Evolutionary conservation across 2,888 invertebrate species (phyloP).

Genomic region (Phyllotreta cruciferae): DNA sequence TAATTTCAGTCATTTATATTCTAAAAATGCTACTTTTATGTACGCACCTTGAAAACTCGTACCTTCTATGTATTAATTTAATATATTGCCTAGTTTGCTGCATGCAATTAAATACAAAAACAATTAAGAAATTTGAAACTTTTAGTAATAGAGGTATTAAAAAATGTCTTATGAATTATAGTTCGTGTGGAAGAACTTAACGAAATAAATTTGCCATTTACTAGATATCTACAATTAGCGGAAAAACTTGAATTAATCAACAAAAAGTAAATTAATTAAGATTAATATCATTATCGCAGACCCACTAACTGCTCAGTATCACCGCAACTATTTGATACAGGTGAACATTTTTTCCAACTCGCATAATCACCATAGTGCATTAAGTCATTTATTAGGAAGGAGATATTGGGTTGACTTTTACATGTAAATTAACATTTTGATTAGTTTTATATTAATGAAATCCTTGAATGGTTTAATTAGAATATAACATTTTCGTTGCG

Average conservation of each 20-base stretch:
- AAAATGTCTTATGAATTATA: neutral
- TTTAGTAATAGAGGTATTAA: neutral
- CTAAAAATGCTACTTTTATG: slow-evolving; percentile 25
- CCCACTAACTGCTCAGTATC: no score
- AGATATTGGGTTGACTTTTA: slow-evolving; percentile 12
- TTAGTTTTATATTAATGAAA: slow-evolving; percentile 4
- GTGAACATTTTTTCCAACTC: neutral
- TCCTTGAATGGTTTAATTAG: slow-evolving; percentile 9
- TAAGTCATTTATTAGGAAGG: slow-evolving; percentile 4
- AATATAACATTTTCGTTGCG: neutral
- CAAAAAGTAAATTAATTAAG: no score
- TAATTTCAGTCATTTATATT: slow-evolving; percentile 34
- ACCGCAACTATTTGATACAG: no score
- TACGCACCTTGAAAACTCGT: slow-evolving; percentile 28
- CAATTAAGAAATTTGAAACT: slow-evolving; percentile 3
- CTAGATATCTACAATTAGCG: no score
- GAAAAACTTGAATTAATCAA: no score
- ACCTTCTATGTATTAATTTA: slow-evolving; percentile 30
- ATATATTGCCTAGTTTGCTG: slow-evolving; percentile 23
- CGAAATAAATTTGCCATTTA: no score
- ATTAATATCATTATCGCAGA: no score
- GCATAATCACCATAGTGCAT: neutral
- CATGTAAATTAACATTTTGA: slow-evolving; percentile 12
- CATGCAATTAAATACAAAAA: slow-evolving; percentile 21
- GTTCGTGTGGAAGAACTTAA: neutral